These are phyloP conservation scores for Eupithecia vulgata DNA, from an alignment of 2,888 invertebrate genomes.

Conservation along the genomic window DNA sequence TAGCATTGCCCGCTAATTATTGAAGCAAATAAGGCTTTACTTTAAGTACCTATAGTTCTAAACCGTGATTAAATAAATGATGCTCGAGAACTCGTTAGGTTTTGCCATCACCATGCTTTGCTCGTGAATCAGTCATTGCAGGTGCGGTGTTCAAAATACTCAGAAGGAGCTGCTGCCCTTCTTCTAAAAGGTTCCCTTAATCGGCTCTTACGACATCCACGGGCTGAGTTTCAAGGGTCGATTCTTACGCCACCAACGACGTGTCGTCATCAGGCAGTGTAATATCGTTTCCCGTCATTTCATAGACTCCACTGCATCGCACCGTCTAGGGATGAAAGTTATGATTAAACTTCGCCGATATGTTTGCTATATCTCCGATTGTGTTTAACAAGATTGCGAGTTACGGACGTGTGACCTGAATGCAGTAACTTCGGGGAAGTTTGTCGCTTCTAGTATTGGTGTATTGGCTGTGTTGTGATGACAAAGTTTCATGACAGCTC, in stretches of 20 bases:
- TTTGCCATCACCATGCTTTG: too few relatives aligned
- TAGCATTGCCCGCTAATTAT: too few relatives aligned
- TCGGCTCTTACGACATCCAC: too few relatives aligned
- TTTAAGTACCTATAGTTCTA: too few relatives aligned
- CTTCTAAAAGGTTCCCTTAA: too few relatives aligned
- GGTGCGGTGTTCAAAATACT: too few relatives aligned
- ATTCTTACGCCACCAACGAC: neutral
- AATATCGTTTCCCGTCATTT: neutral
- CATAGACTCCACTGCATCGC: neutral
- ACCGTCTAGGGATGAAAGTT: conserved; percentile 29
- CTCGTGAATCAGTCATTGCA: too few relatives aligned
- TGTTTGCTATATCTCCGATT: conserved; percentile 25
- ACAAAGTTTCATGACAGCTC: neutral
- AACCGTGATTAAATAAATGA: too few relatives aligned
- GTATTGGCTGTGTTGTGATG: neutral
- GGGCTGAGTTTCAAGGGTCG: neutral
- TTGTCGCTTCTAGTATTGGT: neutral
- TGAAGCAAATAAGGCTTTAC: too few relatives aligned
- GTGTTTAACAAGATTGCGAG: conserved; percentile 23
- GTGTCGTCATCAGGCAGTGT: neutral
- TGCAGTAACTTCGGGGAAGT: neutral
- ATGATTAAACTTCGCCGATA: conserved; percentile 32
- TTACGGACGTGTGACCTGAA: conserved; percentile 17
- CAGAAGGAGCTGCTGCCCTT: too few relatives aligned
- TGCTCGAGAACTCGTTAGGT: too few relatives aligned